Evolutionary conservation across 2,888 invertebrate genomes (phyloP), one percentile per base, ranked within the genome.

Genomic region (Meiosimyza decipiens): DNA sequence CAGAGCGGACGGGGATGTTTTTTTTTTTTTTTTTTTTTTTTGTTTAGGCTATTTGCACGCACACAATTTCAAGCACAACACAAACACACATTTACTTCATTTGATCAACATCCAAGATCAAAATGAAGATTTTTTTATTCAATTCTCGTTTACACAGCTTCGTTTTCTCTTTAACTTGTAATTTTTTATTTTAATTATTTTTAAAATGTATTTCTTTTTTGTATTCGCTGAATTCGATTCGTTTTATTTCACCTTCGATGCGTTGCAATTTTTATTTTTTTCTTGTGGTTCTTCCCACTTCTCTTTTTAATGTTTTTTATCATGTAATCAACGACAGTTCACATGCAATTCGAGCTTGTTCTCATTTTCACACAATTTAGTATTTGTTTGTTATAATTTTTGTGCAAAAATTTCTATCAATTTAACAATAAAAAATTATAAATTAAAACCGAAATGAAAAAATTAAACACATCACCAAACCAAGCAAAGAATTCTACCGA

Each of bases 11-110:
- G 40, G 9, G 40, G 40, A 40, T 40, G 40, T 40, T 63, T 63
- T 63, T 47, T 18, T 4, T 18, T 63, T 18, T 54, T 66, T 12
- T 16, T 28, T 33, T 16, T 40, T 66, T n/a, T 28, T 52, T 33
- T 28, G 52, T 66, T 54, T 54, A 40, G n/a, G 22, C 28, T 5
- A 33, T 51, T 66, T 66, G 28, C 52, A 66, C 18, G 40, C 40
- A 76, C 75, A 77, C 77, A 82, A 80, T 80, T 81, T 81, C 77
- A 81, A 80, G 81, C 79, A 79, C 65, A 71, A 67, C 74, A 71
- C 62, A 72, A 60, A 73, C 71, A 59, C 75, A 75, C 69, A 50
- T 69, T 40, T 71, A 74, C 72, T 9, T 68, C 59, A 59, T 81
- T 82, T 82, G 62, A 62, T 40, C 60, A 60, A 40, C 62, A 40